These are phyloP conservation scores for Cylloceria caligata DNA, from an alignment of 2,888 invertebrate genomes.

Conservation along the genomic window DNA sequence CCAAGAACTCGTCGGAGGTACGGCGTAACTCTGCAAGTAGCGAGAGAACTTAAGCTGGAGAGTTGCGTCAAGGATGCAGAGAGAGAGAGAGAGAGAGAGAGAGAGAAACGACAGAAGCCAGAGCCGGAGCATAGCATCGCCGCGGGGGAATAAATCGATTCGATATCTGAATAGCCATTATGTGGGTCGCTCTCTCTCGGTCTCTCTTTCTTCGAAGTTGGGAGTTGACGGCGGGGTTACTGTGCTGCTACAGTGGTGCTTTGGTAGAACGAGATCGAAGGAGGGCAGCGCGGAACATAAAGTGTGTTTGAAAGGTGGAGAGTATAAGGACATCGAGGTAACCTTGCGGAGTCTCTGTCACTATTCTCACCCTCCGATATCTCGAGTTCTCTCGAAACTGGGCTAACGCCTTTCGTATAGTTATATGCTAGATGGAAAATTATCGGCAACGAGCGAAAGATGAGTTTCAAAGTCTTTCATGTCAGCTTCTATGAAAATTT, in stretches of 20 bases:
- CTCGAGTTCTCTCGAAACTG: constrained; percentile 71
- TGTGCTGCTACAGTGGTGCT: constrained; percentile 48
- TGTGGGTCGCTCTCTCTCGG: constrained; percentile 66
- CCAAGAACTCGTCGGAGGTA: constrained; percentile 53
- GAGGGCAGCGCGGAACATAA: not conserved
- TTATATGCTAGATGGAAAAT: not conserved
- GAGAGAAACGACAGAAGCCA: constrained; percentile 7
- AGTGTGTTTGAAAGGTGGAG: constrained; percentile 44
- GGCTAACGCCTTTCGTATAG: constrained; percentile 76
- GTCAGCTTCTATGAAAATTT: constrained; percentile 18
- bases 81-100: constrained; percentile 24
- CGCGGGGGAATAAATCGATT: constrained; percentile 79
- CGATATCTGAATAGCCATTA: constrained; percentile 80
- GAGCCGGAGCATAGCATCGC: constrained; percentile 54
- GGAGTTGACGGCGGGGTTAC: constrained; percentile 62
- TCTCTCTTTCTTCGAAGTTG: constrained; percentile 56
- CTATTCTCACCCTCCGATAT: constrained; percentile 22
- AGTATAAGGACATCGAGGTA: constrained; percentile 26
- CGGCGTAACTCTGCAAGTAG: constrained; percentile 39
- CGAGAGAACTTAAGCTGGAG: constrained; percentile 40
- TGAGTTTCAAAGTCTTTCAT: constrained; percentile 73
- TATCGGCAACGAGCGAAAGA: constrained; percentile 32
- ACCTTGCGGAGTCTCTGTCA: constrained; percentile 14
- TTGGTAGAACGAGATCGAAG: constrained; percentile 43
- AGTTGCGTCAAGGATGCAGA: constrained; percentile 13